phyloP scores from a whole-genome alignment of 2,113 vertebrate species.

The Rhea pennata region DNA sequence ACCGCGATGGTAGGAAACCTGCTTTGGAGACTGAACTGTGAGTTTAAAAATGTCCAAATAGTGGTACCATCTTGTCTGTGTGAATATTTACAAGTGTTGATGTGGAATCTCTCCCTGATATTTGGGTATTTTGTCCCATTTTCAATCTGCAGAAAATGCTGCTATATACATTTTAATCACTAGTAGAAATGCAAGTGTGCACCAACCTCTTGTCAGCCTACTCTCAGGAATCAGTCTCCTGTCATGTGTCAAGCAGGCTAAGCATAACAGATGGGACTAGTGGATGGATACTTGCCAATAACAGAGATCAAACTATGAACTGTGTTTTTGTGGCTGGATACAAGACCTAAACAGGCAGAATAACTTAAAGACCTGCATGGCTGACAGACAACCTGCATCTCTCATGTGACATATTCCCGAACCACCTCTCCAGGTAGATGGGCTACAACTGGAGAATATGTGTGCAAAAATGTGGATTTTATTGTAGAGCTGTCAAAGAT shows the following conservation, averaged over 20 bases:
- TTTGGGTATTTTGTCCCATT: background rate
- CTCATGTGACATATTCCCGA: background rate
- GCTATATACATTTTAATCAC: background rate
- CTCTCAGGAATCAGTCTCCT: slow-evolving; percentile 18
- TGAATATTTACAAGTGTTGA: background rate
- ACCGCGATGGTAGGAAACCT: background rate
- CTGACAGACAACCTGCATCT: background rate
- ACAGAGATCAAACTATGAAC: slow-evolving; percentile 8
- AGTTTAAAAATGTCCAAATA: background rate
- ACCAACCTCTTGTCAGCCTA: background rate
- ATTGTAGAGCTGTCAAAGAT: background rate
- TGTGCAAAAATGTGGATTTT: background rate
- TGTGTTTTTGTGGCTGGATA: background rate
- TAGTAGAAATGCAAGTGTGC: background rate
- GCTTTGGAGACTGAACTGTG: background rate
- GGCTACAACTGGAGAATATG: background rate
- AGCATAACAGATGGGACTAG: slow-evolving; percentile 20
- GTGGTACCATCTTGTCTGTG: background rate
- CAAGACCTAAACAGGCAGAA: slow-evolving; percentile 1
- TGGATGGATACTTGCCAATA: slow-evolving; percentile 24
- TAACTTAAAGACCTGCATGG: background rate
- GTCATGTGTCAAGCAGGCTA: background rate
- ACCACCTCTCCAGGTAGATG: background rate
- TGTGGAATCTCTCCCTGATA: background rate
- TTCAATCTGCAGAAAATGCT: background rate